Conservation (phyloP, 35 echinoderm and acorn worm genomes). For the Apostichopus californicus region DNA sequence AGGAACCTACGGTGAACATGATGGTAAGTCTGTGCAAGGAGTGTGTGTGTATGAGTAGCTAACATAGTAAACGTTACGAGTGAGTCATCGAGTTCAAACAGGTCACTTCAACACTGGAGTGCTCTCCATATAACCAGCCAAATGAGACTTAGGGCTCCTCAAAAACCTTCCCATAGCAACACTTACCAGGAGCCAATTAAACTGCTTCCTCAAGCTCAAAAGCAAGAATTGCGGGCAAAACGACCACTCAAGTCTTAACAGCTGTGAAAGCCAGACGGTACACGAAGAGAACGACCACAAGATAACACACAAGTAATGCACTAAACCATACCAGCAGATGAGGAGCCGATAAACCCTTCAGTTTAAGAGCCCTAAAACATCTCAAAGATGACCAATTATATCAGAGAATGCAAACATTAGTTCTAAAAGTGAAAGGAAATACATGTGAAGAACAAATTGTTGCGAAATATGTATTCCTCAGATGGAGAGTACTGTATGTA, state of each 20-base stretch:
- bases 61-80: too few species aligned
- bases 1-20: too few species aligned
- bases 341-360: not conserved
- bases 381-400: not conserved
- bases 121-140: not conserved
- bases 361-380: not conserved
- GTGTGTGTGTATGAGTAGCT: too few species aligned
- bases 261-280: not conserved
- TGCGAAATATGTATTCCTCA: not conserved
- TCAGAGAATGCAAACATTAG: not conserved
- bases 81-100: not conserved
- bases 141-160: not conserved
- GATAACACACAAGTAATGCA: not conserved
- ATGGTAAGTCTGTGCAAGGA: too few species aligned
- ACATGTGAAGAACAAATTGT: not conserved
- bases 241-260: not conserved
- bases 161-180: not conserved
- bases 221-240: not conserved
- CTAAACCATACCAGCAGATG: not conserved
- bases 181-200: not conserved
- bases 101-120: not conserved
- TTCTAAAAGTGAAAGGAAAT: not conserved
- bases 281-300: too few species aligned
- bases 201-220: not conserved
- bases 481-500: too few species aligned